These are phyloP conservation scores for Bombus affinis DNA, from an alignment of 1,140 invertebrate species.

Conservation along the genomic window DNA sequence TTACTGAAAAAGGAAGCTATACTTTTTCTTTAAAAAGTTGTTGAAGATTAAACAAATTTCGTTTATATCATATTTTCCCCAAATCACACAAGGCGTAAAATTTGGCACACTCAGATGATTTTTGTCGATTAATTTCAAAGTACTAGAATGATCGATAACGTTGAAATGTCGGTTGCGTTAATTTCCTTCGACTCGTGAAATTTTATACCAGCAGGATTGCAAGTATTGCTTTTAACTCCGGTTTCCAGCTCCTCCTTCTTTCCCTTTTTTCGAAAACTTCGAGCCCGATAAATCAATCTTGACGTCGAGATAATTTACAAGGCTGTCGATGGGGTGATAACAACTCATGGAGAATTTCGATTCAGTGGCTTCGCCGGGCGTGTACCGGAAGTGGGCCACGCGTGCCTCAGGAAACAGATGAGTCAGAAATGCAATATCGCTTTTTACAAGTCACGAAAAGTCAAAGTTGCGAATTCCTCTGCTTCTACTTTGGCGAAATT, in stretches of 20 bases:
- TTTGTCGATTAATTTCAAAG: no score
- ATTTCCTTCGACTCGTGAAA: no score
- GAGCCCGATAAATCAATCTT: background rate
- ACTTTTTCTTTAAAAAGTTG: no score
- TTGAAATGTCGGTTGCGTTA: no score
- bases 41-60: no score
- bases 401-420: background rate
- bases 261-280: background rate
- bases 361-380: background rate
- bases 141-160: no score
- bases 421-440: background rate
- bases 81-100: no score
- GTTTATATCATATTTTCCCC: no score
- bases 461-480: background rate
- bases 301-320: background rate
- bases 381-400: background rate
- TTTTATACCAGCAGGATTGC: no score
- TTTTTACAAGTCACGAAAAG: background rate
- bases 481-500: background rate
- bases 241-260: background rate
- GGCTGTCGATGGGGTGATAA: background rate
- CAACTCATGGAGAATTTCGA: background rate
- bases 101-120: no score
- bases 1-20: no score
- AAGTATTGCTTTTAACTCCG: background rate